Percentiles rank a stretch among this genome's conserved stretches.
Conservation (phyloP, 2,113 vertebrate genomes). For the Hydropotes inermis region DNA sequence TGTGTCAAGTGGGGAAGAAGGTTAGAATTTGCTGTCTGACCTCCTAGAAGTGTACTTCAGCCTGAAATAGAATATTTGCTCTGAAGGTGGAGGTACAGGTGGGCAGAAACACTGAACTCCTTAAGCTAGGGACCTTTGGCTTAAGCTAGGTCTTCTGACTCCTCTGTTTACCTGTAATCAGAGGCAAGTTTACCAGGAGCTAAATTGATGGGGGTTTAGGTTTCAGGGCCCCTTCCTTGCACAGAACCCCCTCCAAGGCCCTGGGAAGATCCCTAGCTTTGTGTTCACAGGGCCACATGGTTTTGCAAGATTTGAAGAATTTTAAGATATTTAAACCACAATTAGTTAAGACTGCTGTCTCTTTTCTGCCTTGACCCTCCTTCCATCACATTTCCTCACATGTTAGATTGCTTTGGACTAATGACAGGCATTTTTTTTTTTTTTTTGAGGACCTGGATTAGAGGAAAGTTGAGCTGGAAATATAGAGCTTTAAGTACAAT, state of each 20-base stretch:
- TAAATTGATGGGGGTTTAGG: background rate
- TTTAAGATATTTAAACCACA: background rate
- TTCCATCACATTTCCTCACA: background rate
- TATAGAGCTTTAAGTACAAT: background rate
- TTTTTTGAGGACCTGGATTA: background rate
- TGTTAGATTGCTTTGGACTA: background rate
- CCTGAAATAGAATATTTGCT: background rate
- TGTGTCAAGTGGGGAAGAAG: background rate
- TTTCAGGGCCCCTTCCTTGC: background rate
- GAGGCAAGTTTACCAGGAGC: background rate
- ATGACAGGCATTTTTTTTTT: background rate
- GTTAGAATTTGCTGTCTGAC: background rate
- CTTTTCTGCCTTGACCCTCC: background rate
- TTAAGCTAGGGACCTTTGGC: background rate
- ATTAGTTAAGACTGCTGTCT: background rate
- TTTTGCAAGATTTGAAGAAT: constrained; percentile 1
- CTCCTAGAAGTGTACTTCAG: background rate
- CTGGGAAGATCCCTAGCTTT: background rate
- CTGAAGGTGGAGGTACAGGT: background rate
- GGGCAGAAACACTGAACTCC: background rate
- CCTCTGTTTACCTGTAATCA: constrained; percentile 3
- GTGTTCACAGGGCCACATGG: background rate
- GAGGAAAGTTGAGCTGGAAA: background rate
- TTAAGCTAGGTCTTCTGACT: background rate
- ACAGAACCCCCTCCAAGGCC: background rate